Percentiles rank a stretch among this genome's conserved stretches.
Conservation (phyloP, 2,888 invertebrate genomes). For the Cantharis nigra region DNA sequence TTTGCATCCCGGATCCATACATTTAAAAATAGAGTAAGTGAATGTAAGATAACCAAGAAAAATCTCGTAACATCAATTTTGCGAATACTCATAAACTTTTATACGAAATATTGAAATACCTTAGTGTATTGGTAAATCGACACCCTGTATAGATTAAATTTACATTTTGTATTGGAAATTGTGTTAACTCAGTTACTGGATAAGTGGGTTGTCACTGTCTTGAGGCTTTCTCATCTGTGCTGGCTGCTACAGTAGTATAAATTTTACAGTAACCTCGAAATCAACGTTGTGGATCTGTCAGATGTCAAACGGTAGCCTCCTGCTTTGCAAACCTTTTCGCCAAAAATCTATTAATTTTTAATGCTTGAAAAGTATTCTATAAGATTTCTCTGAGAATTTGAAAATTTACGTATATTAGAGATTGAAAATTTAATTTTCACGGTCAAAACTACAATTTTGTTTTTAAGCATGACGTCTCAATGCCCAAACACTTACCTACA, state of each 20-base stretch:
- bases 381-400: not conserved
- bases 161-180: not conserved
- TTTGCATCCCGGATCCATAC: not conserved
- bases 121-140: not conserved
- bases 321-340: not conserved
- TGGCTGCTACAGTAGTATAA: not conserved
- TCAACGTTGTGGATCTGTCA: not conserved
- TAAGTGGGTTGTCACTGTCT: not conserved
- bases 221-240: not conserved
- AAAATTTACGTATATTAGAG: not conserved
- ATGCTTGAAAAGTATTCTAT: not conserved
- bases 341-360: not conserved
- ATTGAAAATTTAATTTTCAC: not conserved
- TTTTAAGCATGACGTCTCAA: no score
- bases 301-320: not conserved
- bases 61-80: not conserved
- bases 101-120: not conserved
- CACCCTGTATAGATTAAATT: not conserved
- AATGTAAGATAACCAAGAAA: not conserved
- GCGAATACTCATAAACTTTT: not conserved
- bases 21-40: not conserved
- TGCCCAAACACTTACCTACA: no score
- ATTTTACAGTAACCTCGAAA: not conserved
- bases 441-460: no score
- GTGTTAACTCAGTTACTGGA: not conserved